Evolutionary conservation across 2,113 vertebrate genomes (phyloP).

Genomic region (Falcunculus frontatus): DNA sequence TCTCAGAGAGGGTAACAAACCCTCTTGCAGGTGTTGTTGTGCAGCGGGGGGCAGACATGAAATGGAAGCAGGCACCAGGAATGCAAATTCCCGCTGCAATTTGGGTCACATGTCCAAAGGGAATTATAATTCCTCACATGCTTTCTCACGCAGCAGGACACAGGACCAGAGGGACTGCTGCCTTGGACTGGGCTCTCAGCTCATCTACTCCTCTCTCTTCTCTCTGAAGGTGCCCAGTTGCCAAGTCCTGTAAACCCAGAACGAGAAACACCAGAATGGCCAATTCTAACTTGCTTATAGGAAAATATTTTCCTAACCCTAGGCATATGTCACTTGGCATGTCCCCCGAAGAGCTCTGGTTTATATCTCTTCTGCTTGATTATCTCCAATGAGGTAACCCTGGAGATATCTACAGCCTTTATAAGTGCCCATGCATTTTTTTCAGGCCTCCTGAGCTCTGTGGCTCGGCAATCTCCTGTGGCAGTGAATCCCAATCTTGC

Average conservation of each 20-base stretch:
- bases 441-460: neutral
- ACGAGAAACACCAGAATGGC: neutral
- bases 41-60: neutral
- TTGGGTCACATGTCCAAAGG: conserved; percentile 43
- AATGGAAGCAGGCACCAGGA: conserved; percentile 27
- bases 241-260: neutral
- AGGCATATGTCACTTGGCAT: neutral
- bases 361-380: neutral
- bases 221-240: neutral
- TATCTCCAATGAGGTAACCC: conserved; percentile 2
- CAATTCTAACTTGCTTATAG: neutral
- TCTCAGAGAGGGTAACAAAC: neutral
- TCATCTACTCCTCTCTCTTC: neutral
- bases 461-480: fast-evolving
- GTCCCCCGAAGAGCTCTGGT: neutral
- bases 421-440: neutral
- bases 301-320: conserved; percentile 12
- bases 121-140: conserved; percentile 55
- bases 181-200: neutral
- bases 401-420: neutral
- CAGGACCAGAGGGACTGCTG: neutral
- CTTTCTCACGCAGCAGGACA: neutral
- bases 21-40: neutral
- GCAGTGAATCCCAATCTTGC: neutral
- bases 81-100: conserved; percentile 37